A percentile compares a stretch with the other conserved stretches of the same genome.
Conservation (phyloP, 2,888 invertebrate genomes). For the Hydropsyche betteni region DNA sequence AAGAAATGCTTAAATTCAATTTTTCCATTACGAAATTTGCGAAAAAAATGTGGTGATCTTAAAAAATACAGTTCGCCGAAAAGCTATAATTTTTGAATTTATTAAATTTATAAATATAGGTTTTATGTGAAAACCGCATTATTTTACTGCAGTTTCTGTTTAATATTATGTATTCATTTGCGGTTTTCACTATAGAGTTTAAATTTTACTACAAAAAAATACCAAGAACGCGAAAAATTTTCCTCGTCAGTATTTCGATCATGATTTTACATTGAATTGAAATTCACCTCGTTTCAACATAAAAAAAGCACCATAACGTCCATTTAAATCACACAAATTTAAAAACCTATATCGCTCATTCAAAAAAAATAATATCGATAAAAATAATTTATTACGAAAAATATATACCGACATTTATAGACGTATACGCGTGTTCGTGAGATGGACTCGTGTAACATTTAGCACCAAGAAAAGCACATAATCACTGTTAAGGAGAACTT, state of each 20-base stretch:
- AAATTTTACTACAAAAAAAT: not conserved
- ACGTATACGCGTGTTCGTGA: not conserved
- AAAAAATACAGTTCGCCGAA: too few relatives aligned
- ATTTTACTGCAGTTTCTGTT: not conserved
- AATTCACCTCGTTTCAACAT: too few relatives aligned
- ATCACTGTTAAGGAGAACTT: constrained; percentile 31
- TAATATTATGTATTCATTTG: not conserved
- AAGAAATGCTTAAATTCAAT: too few relatives aligned
- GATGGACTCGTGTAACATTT: constrained; percentile 9
- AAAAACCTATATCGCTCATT: not conserved
- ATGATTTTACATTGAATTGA: too few relatives aligned
- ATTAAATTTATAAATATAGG: not conserved
- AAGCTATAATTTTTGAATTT: too few relatives aligned
- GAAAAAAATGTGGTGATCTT: too few relatives aligned
- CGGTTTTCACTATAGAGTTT: not conserved
- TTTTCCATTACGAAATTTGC: too few relatives aligned
- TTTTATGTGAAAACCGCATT: not conserved
- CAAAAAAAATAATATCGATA: not conserved
- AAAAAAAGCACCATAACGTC: too few relatives aligned
- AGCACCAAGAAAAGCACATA: constrained; percentile 19
- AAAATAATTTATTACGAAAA: not conserved
- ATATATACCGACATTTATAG: not conserved
- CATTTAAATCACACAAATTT: too few relatives aligned
- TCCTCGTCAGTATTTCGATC: too few relatives aligned
- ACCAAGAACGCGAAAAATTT: too few relatives aligned